Evolutionary conservation across 53 echinoderm and acorn worm species (phyloP).

Genomic region (Mesocentrotus franciscanus): DNA sequence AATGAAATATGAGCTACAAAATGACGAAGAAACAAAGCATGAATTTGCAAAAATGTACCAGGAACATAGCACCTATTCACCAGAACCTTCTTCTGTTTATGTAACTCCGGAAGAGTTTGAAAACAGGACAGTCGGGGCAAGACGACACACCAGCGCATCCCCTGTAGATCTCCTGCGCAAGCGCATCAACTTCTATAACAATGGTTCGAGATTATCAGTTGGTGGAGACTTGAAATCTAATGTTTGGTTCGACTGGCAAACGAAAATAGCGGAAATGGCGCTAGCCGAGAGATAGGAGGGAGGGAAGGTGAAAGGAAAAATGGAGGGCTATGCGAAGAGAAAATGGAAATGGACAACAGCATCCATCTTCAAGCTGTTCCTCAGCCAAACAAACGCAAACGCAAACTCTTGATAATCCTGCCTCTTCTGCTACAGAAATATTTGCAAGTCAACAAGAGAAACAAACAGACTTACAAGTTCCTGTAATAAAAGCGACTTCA

Average conservation of each 20-base stretch:
- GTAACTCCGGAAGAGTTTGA: background rate
- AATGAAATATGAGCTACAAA: slow-evolving; percentile 11
- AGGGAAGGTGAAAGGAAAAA: background rate
- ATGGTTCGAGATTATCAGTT: background rate
- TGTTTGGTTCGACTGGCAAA: background rate
- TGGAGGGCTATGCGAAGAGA: background rate
- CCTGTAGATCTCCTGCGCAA: slow-evolving; percentile 43
- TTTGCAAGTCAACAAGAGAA: background rate
- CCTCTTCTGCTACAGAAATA: background rate
- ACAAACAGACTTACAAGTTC: background rate
- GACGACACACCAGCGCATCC: background rate
- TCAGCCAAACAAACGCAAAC: background rate
- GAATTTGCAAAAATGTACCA: background rate
- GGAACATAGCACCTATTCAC: background rate
- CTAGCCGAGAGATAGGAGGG: background rate
- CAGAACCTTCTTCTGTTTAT: too few species aligned
- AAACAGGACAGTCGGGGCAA: slow-evolving; percentile 49
- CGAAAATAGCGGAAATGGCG: background rate
- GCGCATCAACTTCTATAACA: background rate
- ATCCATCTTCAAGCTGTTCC: slow-evolving; percentile 36
- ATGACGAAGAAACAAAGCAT: slow-evolving; percentile 34
- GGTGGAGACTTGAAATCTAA: background rate
- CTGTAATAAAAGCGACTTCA: background rate
- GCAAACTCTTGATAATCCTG: background rate
- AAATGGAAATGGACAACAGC: background rate